Evolutionary conservation across 2,113 vertebrate species (phyloP).

Genomic region (Rhagologus leucostigma): DNA sequence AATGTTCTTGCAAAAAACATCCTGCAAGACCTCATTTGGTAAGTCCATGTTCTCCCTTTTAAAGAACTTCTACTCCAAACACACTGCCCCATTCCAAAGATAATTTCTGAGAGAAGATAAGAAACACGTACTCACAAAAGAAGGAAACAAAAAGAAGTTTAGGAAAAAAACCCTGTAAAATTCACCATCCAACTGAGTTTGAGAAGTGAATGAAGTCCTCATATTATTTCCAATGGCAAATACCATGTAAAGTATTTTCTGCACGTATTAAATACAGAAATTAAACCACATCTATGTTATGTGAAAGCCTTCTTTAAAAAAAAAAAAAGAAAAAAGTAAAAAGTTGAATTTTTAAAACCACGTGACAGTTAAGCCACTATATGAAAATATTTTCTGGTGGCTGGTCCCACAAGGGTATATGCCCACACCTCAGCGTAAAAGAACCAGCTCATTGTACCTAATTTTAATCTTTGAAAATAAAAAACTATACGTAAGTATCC

Average conservation of each 20-base stretch:
- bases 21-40: neutral
- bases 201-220: neutral
- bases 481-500: neutral
- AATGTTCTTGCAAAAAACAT: neutral
- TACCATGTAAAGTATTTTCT: neutral
- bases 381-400: neutral
- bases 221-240: neutral
- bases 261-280: neutral
- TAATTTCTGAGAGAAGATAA: neutral
- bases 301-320: neutral
- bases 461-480: neutral
- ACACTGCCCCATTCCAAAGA: neutral
- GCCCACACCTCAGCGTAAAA: neutral
- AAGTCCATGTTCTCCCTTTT: neutral
- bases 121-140: neutral
- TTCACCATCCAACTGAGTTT: neutral
- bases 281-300: neutral
- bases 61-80: neutral
- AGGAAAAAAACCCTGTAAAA: neutral
- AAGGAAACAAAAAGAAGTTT: neutral
- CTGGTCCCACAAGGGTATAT: neutral
- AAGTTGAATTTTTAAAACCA: neutral
- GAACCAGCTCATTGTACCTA: neutral
- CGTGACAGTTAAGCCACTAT: neutral
- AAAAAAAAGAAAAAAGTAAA: neutral